Conservation (phyloP, 1,140 invertebrate species). For the Atta colombica region DNA sequence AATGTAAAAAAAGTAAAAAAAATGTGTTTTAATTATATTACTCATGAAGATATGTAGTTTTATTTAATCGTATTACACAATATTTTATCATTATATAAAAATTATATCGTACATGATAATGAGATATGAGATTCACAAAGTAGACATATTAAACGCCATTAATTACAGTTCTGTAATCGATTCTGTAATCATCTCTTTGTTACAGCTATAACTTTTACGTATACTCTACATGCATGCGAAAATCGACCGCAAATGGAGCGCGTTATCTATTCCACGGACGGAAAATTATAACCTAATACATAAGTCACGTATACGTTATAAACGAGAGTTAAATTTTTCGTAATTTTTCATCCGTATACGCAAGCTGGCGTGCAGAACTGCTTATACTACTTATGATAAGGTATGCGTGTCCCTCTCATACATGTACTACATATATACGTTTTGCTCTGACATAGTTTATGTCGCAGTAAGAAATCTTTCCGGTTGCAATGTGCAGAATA, state of each 20-base stretch:
- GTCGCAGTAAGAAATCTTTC: conserved; percentile 28
- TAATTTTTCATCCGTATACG: conserved; percentile 23
- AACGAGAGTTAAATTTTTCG: conserved; percentile 40
- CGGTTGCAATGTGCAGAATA: conserved; percentile 17
- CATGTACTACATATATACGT: conserved; percentile 27
- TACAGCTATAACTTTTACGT: not conserved
- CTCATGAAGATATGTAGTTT: not conserved
- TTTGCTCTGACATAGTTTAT: conserved; percentile 39
- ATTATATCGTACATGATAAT: too few species aligned
- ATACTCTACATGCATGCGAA: not conserved
- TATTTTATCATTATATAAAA: not conserved
- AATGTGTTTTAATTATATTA: too few species aligned
- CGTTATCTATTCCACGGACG: not conserved
- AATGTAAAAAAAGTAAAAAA: too few species aligned
- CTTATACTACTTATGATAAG: conserved; percentile 30
- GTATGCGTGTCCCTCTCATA: conserved; percentile 20
- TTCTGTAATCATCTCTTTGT: not conserved
- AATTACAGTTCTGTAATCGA: not conserved
- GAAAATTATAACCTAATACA: conserved; percentile 1
- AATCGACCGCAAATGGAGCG: not conserved
- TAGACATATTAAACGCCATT: not conserved
- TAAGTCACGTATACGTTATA: not conserved
- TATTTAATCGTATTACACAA: not conserved
- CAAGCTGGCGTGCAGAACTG: not conserved
- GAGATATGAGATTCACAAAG: too few species aligned